Percentiles rank a stretch among this genome's conserved stretches.
Evolutionary conservation across 2,113 vertebrate genomes (phyloP).

Genomic region (Eulemur rufifrons): DNA sequence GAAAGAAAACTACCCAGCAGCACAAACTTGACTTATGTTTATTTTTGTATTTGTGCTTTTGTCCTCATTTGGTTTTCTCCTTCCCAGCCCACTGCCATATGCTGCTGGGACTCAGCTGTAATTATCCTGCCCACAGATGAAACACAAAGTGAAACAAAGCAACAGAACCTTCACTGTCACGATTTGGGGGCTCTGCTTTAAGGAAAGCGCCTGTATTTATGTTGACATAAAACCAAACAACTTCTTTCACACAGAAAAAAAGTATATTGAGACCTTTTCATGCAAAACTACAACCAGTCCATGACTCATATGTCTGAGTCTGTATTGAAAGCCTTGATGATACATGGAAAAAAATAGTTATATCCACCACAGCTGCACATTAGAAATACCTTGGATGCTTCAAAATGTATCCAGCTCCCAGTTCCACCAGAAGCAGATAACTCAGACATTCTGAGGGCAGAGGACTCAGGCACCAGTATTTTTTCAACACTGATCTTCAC

Average conservation of each 20-base stretch:
- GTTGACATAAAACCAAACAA: background rate
- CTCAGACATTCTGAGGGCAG: background rate
- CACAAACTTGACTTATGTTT: constrained; percentile 80
- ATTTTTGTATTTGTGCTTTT: constrained; percentile 75
- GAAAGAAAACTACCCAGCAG: constrained; percentile 74
- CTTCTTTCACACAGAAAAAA: background rate
- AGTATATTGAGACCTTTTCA: background rate
- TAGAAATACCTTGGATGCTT: background rate
- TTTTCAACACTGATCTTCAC: background rate
- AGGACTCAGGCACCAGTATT: background rate
- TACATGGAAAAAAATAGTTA: background rate
- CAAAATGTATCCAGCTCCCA: background rate
- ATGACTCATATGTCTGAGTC: background rate
- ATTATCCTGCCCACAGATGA: constrained; percentile 53
- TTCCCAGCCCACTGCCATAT: constrained; percentile 66
- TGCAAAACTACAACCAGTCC: background rate
- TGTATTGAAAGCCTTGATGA: background rate
- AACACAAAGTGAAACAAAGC: constrained; percentile 55
- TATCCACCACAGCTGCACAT: background rate
- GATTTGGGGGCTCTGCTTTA: background rate
- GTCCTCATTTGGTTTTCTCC: constrained; percentile 63
- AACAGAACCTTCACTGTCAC: background rate
- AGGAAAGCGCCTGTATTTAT: background rate
- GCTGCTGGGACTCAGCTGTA: constrained; percentile 70
- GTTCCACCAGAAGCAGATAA: background rate